phyloP scores from a whole-genome alignment of 2,888 invertebrate species.

The Phymatocera aterrima region DNA sequence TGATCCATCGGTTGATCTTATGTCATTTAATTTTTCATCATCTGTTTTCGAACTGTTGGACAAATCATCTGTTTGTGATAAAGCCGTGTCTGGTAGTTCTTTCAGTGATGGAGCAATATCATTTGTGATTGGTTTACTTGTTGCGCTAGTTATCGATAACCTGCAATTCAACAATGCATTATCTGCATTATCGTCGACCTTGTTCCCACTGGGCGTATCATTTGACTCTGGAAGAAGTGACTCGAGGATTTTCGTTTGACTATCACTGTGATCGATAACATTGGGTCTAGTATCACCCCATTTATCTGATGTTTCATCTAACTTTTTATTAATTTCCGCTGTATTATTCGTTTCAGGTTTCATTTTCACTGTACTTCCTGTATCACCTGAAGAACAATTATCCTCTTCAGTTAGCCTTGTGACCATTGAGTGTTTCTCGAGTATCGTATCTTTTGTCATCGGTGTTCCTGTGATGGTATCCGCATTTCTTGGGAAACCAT shows the following conservation, averaged over 20 bases:
- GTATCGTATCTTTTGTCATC: background rate
- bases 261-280: background rate
- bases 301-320: background rate
- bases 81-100: background rate
- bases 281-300: background rate
- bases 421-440: background rate
- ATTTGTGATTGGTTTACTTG: background rate
- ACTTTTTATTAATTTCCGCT: background rate
- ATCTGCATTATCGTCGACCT: background rate
- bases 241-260: background rate
- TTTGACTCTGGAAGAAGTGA: background rate
- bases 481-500: constrained; percentile 55
- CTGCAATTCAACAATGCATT: background rate
- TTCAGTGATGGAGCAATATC: background rate
- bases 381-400: background rate
- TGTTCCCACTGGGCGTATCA: background rate
- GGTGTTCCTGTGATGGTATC: constrained; percentile 39
- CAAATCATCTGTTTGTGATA: constrained; percentile 45
- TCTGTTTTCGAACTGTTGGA: constrained; percentile 64
- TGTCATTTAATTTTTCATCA: constrained; percentile 65
- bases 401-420: background rate
- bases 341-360: background rate
- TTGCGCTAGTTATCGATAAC: constrained; percentile 33
- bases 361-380: background rate
- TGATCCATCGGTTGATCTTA: constrained; percentile 48